Evolutionary conservation across 1,140 invertebrate genomes (phyloP).

Genomic region (Heliconius congener): DNA sequence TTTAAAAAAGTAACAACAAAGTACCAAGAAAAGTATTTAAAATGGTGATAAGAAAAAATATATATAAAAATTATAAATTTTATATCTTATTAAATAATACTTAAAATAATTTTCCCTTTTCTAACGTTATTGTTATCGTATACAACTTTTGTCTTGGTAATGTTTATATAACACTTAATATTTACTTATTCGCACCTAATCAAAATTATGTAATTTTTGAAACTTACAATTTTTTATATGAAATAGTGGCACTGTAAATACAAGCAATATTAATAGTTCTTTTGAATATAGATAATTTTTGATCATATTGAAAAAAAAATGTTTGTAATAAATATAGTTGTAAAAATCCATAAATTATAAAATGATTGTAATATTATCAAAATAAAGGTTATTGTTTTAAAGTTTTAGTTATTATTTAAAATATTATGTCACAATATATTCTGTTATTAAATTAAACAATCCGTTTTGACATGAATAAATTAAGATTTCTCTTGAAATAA

Average conservation of each 20-base stretch:
- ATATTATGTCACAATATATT: too few relatives aligned
- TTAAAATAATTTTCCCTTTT: background rate
- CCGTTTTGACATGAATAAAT: too few relatives aligned
- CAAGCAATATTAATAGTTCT: background rate
- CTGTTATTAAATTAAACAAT: too few relatives aligned
- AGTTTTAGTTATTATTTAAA: too few relatives aligned
- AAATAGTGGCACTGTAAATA: background rate
- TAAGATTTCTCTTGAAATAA: too few relatives aligned
- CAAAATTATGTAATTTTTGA: background rate
- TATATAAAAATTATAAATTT: background rate
- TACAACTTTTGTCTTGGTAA: background rate
- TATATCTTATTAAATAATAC: background rate
- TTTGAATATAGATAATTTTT: background rate
- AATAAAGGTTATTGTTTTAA: too few relatives aligned
- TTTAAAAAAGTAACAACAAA: conserved; percentile 2
- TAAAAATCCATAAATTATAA: background rate
- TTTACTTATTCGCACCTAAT: background rate
- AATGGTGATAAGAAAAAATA: background rate
- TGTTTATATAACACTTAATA: background rate
- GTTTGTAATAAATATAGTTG: background rate
- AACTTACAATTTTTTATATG: background rate
- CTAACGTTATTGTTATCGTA: background rate
- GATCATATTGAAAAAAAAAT: background rate
- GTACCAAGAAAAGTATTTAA: background rate
- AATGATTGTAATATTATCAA: background rate